Evolutionary conservation across 2,797 vertebrate species (phyloP), one percentile per base, ranked within the genome.

Genomic region (Meriones psammophilus): DNA sequence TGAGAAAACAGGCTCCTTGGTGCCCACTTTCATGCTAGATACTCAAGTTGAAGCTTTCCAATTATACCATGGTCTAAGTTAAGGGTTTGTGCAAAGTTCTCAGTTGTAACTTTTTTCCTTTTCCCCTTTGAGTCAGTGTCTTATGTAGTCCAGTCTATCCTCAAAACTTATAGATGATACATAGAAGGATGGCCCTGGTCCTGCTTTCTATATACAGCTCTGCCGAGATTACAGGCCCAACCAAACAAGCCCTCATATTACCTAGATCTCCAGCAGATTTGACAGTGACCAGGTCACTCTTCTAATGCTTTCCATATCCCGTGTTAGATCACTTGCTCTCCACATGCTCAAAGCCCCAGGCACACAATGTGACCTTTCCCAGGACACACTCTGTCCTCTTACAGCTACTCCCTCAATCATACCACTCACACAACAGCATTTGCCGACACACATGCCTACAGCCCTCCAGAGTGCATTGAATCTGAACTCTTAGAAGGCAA

Each of bases 81-180:
- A 91, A 91, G 12, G 64, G 77, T 30, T 33, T 96, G 22, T 24
- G 17, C 39, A 68, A 86, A 94, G 56, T 89, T 91, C 58, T 96
- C 3, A 2, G 24, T 20, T 62, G 46, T 14, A 87, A 76, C 26
- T 42, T 73, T 9, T 39, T 36, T 33, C 28, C 2, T 10, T 39
- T 36, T 73, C 42, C 18, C 46, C 20, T 58, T 73, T 71, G 85
- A 88, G n/a, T 58, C 84, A 54, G 62, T 5, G 50, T 73, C 30
- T 54, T 58, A 20, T 12, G n/a, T 56, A 87, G 33, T 33, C 33
- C 84, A 87, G 14, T 30, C 8, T 36, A 58, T 36, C 46, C 33
- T 54, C 64, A 69, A 68, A 54, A 24, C 46, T 33, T 13, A 20
- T 2, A 28, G 39, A 3, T 74, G 14, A 4, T 20, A 60, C n/a